These are phyloP conservation scores for Eriosoma lanigerum DNA, from an alignment of 1,140 invertebrate species.

Conservation along the genomic window DNA sequence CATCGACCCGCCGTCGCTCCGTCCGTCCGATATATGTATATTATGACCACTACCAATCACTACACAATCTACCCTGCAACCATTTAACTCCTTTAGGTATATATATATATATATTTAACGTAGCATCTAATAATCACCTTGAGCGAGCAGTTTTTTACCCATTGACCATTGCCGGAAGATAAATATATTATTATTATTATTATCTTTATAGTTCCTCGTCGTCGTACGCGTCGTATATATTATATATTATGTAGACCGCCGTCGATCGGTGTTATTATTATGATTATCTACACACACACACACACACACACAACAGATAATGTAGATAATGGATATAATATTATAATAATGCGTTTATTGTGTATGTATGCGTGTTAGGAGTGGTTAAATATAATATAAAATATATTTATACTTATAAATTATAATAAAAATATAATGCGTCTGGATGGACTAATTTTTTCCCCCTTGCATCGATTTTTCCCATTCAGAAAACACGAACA, in stretches of 20 bases:
- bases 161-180: slow-evolving; percentile 37
- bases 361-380: slow-evolving; percentile 9
- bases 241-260: slow-evolving; percentile 11
- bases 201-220: not conserved
- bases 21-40: not conserved
- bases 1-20: slow-evolving; percentile 15
- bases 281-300: slow-evolving; percentile 37
- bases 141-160: slow-evolving; percentile 36
- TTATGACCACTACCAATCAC: not conserved
- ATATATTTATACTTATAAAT: too few species aligned
- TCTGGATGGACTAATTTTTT: not conserved
- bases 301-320: not conserved
- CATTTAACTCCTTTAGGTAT: slow-evolving; percentile 4
- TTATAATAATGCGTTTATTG: too few species aligned
- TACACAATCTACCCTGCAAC: slow-evolving; percentile 43
- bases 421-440: not conserved
- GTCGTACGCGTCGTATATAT: not conserved
- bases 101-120: not conserved
- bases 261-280: slow-evolving; percentile 40
- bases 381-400: not conserved
- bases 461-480: not conserved
- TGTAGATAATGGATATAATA: too few species aligned
- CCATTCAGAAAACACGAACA: not conserved
- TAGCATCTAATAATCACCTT: slow-evolving; percentile 38
- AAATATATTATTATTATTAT: slow-evolving; percentile 41